Percentiles rank a stretch among this genome's conserved stretches.
These are phyloP conservation scores for Lasioglossum pauxillum DNA, from an alignment of 2,888 invertebrate genomes.

Conservation along the genomic window DNA sequence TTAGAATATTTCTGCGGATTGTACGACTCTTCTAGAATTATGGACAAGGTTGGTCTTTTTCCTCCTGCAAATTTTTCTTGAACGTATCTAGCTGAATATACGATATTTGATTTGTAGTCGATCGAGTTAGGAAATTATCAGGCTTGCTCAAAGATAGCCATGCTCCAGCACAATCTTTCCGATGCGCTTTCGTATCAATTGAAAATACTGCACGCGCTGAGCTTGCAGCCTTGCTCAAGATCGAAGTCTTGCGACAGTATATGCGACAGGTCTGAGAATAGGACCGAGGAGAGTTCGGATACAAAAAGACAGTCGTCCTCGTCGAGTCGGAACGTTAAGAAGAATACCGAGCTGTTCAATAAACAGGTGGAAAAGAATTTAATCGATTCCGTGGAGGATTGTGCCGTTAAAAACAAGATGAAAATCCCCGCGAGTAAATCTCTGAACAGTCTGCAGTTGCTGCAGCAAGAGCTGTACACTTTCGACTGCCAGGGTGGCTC, in stretches of 20 bases:
- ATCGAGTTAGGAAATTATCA: conserved; percentile 84
- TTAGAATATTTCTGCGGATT: conserved; percentile 83
- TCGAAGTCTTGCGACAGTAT: conserved; percentile 36
- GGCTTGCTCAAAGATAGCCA: conserved; percentile 84
- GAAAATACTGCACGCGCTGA: conserved; percentile 78
- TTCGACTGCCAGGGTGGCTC: conserved; percentile 84
- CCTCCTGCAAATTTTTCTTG: neutral
- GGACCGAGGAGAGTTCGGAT: neutral
- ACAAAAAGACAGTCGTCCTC: conserved; percentile 19
- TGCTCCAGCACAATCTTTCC: conserved; percentile 83
- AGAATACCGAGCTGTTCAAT: conserved; percentile 79
- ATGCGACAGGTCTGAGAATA: neutral
- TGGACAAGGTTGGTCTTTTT: conserved; percentile 79
- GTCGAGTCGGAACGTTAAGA: conserved; percentile 49
- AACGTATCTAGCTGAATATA: neutral
- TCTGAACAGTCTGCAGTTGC: conserved; percentile 79
- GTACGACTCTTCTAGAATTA: conserved; percentile 80
- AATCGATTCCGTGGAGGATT: conserved; percentile 80
- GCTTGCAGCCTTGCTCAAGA: conserved; percentile 63
- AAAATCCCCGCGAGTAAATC: conserved; percentile 82
- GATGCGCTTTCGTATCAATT: conserved; percentile 84
- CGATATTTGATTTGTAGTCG: conserved; percentile 77
- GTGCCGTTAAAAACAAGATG: conserved; percentile 76
- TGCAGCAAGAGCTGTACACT: conserved; percentile 82
- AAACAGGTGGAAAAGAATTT: conserved; percentile 81